Conservation (phyloP, 2,113 vertebrate genomes). For the Puntigrus tetrazona region DNA sequence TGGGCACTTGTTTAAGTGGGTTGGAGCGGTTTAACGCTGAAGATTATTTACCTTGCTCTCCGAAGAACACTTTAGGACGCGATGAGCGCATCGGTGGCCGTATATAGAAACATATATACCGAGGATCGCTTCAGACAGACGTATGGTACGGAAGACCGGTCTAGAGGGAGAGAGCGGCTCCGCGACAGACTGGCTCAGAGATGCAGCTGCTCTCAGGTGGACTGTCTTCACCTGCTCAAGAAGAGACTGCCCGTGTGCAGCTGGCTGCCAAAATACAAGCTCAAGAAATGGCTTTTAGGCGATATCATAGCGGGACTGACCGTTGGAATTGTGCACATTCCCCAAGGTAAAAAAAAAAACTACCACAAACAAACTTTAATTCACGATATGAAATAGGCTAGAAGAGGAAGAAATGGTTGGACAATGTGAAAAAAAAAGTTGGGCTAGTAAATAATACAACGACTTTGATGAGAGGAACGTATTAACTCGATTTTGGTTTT, state of each 20-base stretch:
- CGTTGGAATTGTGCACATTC: constrained; percentile 89
- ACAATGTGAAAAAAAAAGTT: background rate
- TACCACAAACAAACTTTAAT: background rate
- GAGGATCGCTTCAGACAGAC: constrained; percentile 81
- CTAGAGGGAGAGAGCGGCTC: constrained; percentile 56
- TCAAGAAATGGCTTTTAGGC: constrained; percentile 85
- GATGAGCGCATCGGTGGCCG: constrained; percentile 81
- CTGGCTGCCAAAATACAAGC: constrained; percentile 85
- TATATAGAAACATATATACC: constrained; percentile 81
- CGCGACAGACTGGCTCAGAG: constrained; percentile 63
- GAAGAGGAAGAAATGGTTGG: background rate
- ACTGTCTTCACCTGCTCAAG: constrained; percentile 74
- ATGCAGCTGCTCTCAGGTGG: constrained; percentile 75
- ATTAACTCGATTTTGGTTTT: too few relatives aligned
- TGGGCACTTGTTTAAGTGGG: constrained; percentile 50
- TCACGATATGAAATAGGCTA: background rate
- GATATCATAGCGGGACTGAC: constrained; percentile 86
- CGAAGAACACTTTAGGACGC: constrained; percentile 42
- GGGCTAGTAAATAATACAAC: background rate
- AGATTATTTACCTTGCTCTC: background rate
- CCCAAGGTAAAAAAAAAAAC: constrained; percentile 81
- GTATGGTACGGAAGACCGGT: constrained; percentile 70
- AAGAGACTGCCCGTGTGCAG: constrained; percentile 79
- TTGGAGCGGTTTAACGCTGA: constrained; percentile 23
- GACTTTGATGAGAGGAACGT: background rate